phyloP scores from a whole-genome alignment of 2,113 vertebrate species.

The Entelurus aequoreus region DNA sequence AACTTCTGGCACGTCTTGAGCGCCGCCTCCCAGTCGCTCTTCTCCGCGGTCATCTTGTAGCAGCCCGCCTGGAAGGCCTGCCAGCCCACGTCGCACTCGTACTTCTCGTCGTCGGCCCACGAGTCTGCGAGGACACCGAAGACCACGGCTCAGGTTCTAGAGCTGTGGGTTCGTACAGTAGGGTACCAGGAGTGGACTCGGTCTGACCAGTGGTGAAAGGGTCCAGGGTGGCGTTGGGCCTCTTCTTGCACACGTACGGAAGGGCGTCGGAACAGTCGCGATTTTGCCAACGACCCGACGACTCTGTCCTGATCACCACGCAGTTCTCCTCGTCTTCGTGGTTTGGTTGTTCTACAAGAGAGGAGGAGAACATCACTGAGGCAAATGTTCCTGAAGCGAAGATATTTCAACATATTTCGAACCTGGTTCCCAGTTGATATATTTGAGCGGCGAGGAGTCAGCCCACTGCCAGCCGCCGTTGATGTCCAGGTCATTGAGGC shows the following conservation, averaged over 20 bases:
- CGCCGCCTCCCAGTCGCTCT: conserved; percentile 82
- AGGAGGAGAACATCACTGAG: background rate
- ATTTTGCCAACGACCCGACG: conserved; percentile 89
- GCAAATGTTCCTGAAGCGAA: no score
- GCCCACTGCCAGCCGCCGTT: conserved; percentile 97
- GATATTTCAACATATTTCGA: conserved; percentile 37
- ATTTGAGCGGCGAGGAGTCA: conserved; percentile 89
- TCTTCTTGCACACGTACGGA: conserved; percentile 94
- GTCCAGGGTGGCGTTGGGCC: conserved; percentile 79
- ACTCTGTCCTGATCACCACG: conserved; percentile 88
- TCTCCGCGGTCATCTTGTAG: conserved; percentile 84
- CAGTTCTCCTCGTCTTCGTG: conserved; percentile 90
- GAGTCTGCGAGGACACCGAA: conserved; percentile 61
- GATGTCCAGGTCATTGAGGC: conserved; percentile 92
- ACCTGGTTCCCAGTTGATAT: conserved; percentile 97
- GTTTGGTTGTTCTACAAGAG: conserved; percentile 80
- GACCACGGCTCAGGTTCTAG: background rate
- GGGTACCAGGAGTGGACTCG: background rate
- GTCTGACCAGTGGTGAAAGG: conserved; percentile 73
- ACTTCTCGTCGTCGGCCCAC: conserved; percentile 75
- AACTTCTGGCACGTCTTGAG: conserved; percentile 84
- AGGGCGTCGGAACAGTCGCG: conserved; percentile 85
- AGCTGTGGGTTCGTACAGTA: background rate
- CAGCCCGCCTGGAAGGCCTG: conserved; percentile 89
- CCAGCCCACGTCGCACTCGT: conserved; percentile 89